Evolutionary conservation across 2,113 vertebrate genomes (phyloP), one percentile per base, ranked within the genome.

Genomic region (Cisticola juncidis): DNA sequence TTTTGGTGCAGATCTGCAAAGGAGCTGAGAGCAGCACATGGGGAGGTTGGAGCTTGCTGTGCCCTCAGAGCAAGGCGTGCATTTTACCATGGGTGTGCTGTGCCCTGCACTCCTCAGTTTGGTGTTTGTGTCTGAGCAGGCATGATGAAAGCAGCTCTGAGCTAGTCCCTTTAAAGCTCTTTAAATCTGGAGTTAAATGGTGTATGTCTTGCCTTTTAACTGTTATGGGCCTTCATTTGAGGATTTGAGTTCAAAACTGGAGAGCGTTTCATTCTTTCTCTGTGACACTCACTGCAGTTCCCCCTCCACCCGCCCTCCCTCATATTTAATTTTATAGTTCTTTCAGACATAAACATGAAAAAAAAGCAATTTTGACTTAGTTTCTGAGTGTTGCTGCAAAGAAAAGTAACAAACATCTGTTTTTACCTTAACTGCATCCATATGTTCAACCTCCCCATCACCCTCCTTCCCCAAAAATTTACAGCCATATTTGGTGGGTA

Each of bases 361-460:
- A 96, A 96, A 98, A 98, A 93, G 91, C 92, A 97, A 94, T 97
- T 97, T 97, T 97, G 91, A 97, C 90, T 97, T 95, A 89, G 87
- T 97, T 97, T 97, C 96, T 98, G 92, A 95, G 77, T 97, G 91
- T 94, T 97, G 95, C 97, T 98, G 97, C 96, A 96, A 96, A 98
- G 94, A 97, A 97, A 97, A 97, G 93, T 95, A 97, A 97, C 88
- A 90, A 97, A 96, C 94, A 94, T 98, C 94, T 98, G 97, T 98
- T 97, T 98, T 98, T 98, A 97, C 95, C 96, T 97, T 98, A 98
- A 98, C 96, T 97, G 92, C 91, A 96, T 97, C 97, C 98, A 98
- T 97, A 97, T 98, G 97, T 98, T 97, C 95, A 97, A 95, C 77
- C 91, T 97, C 94, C 95, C 95, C 95, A 95, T 92, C 97, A 78